A percentile compares a stretch with the other conserved stretches of the same genome.
Conservation (phyloP, 2,113 vertebrate species). For the Brachyhypopomus occidentalis region DNA sequence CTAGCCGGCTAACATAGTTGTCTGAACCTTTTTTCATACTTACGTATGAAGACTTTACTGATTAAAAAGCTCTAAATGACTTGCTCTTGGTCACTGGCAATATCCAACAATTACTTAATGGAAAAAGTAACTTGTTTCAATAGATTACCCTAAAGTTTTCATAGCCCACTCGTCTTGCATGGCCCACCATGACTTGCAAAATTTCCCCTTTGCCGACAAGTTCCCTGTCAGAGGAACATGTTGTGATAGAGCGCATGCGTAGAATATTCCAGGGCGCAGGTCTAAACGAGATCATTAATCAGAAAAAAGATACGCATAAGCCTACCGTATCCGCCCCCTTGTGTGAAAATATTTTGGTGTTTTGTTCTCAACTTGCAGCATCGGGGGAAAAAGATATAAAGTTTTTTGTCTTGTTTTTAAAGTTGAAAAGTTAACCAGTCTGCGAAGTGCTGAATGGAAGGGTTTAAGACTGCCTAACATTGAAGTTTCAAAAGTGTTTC, state of each 20-base stretch:
- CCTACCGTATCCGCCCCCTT: not conserved
- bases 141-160: conserved; percentile 39
- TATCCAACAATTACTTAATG: conserved; percentile 23
- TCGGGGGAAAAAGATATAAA: not conserved
- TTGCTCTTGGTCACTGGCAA: conserved; percentile 24
- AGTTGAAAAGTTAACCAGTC: not conserved
- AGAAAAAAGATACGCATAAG: not conserved
- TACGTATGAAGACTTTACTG: conserved; percentile 60
- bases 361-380: not conserved
- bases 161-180: conserved; percentile 64
- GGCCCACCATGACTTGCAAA: conserved; percentile 84
- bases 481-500: too few relatives aligned
- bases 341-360: not conserved
- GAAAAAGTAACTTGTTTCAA: conserved; percentile 10
- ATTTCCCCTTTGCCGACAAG: conserved; percentile 68
- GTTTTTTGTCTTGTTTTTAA: not conserved
- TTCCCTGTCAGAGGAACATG: conserved; percentile 69
- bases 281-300: conserved; percentile 67
- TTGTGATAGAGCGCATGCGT: conserved; percentile 74
- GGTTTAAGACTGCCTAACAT: too few relatives aligned
- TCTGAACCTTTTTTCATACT: conserved; percentile 66
- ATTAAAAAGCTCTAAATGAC: conserved; percentile 51
- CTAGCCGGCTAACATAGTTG: conserved; percentile 27
- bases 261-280: conserved; percentile 77
- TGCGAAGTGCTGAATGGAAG: too few relatives aligned